These are phyloP conservation scores for Spongilla lacustris DNA, from an alignment of 37 sponge, comb jelly and placozoan species.

Conservation along the genomic window DNA sequence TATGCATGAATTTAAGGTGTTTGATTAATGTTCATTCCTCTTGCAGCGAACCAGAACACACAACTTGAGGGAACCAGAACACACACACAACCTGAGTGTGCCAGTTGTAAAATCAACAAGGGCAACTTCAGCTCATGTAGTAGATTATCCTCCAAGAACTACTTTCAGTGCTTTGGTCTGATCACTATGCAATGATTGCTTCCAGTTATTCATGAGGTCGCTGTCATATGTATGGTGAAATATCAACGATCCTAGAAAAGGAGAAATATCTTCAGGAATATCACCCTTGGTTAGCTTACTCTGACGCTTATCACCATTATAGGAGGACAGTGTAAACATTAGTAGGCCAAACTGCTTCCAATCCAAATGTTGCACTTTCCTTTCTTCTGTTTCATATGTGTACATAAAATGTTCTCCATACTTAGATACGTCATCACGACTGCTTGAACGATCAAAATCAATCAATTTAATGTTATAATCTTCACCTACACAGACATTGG, in stretches of 20 bases:
- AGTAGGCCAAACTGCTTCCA: neutral
- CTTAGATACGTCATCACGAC: neutral
- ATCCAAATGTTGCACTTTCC: neutral
- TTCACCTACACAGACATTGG: neutral
- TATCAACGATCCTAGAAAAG: neutral
- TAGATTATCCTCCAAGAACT: neutral
- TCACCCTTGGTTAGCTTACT: neutral
- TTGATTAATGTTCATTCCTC: neutral
- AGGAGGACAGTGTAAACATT: neutral
- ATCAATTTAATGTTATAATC: neutral
- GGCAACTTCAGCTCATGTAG: neutral
- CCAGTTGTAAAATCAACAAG: neutral
- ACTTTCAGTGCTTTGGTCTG: neutral
- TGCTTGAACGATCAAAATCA: neutral
- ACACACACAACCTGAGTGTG: too few relatives aligned
- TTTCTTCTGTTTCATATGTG: neutral
- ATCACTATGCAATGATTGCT: neutral
- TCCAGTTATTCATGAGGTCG: neutral
- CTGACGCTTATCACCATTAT: neutral
- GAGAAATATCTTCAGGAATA: neutral
- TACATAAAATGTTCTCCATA: neutral
- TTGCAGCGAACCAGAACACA: neutral
- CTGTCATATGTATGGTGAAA: neutral
- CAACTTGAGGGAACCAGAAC: neutral
- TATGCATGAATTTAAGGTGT: neutral